These are phyloP conservation scores for Podarcis siculus DNA, from an alignment of 2,797 vertebrate species.

Conservation along the genomic window DNA sequence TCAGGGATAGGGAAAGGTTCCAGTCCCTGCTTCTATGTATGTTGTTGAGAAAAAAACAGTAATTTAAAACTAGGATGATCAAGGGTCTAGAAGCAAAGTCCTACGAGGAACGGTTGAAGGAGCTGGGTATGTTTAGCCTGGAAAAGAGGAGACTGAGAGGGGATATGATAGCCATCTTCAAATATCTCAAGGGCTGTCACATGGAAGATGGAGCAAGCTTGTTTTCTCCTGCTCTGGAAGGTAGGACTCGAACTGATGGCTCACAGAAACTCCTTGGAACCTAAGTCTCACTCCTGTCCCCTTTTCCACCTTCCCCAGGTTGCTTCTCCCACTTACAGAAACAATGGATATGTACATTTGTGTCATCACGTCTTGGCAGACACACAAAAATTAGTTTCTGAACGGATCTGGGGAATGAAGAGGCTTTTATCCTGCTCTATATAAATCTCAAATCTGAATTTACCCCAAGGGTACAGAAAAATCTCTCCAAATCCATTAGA, in stretches of 20 bases:
- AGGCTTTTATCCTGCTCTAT: neutral
- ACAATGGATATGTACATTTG: neutral
- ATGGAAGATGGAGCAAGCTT: neutral
- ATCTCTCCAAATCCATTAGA: neutral
- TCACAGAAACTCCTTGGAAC: neutral
- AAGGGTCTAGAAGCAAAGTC: too few species aligned
- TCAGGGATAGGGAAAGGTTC: neutral
- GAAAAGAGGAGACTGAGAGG: too few species aligned
- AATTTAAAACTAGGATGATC: neutral
- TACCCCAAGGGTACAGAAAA: neutral
- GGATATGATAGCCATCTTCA: too few species aligned
- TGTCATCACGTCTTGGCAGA: neutral
- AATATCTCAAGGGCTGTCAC: too few species aligned
- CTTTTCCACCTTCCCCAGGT: neutral
- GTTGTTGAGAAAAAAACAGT: conserved; percentile 3
- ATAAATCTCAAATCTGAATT: neutral
- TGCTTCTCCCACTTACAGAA: neutral
- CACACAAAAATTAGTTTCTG: neutral
- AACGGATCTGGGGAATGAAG: neutral
- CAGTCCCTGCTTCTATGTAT: neutral
- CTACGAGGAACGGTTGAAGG: too few species aligned
- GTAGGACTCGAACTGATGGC: neutral
- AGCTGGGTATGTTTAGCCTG: too few species aligned
- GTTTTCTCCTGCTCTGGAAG: too few species aligned
- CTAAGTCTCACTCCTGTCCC: neutral